Base-by-base conservation (phyloP, 2,797 vertebrate genomes). In the Labroides dimidiatus region DNA sequence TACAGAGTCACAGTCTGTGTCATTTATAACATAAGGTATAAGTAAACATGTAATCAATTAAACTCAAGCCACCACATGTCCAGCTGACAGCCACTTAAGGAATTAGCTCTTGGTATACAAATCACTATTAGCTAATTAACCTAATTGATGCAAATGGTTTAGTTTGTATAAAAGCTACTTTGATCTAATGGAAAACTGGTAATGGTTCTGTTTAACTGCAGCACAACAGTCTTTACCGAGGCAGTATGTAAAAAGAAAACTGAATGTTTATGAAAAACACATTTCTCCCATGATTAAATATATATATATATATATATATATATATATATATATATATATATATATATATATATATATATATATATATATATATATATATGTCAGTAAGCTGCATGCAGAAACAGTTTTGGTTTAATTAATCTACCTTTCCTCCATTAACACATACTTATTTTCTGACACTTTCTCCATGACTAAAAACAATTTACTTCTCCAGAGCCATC, bases 111-210 rank as follows among this genome's bases (percentile, higher is more conserved):
- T 43, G 36, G 81, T 90, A 82, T 80, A 91, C 87, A 89, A 84
- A 92, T 90, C 82, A 76, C 86, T 72, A 57, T 82, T 85, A 79
- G 81, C 80, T 89, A 89, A 91, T 93, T 90, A 91, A 79, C 84
- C 84, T 84, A 90, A 92, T 89, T 90, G 87, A 89, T 90, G 80
- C 89, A 87, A 89, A 91, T 90, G 86, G 48, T 82, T 66, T 69
- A 74, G 79, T 55, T 63, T 69, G 49, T 55, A 72, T 69, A 65
- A 78, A 81, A 65, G 77, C 69, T 65, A 57, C 68, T 70, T 47
- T 45, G 74, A 56, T 64, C 65, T 86, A 89, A 90, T 87, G 77
- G 68, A 63, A 37, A 47, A 73, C 39, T 19, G 73, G 21, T 83
- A 64, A 77, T 62, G 49, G 59, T 41, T 62, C 48, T 73, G 66